These are phyloP conservation scores for Neogobius melanostomus DNA, from an alignment of 2,113 vertebrate genomes.

Conservation along the genomic window DNA sequence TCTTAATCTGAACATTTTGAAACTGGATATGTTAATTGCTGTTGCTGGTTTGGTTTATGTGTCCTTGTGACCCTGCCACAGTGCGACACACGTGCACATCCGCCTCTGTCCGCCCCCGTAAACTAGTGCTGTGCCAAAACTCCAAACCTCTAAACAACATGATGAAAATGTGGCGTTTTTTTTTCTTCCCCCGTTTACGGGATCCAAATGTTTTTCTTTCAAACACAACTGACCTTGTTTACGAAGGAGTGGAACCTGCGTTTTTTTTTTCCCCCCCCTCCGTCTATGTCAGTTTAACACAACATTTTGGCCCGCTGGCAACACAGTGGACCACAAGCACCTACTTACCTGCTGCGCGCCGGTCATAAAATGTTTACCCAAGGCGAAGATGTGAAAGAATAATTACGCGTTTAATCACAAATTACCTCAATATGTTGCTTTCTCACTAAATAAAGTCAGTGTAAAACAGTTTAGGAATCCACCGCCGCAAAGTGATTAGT, in stretches of 20 bases:
- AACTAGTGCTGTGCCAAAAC: slow-evolving; percentile 36
- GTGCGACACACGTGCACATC: slow-evolving; percentile 48
- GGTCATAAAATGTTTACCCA: slow-evolving; percentile 44
- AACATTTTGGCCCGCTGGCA: slow-evolving; percentile 39
- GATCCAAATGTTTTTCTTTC: slow-evolving; percentile 57
- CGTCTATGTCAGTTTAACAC: slow-evolving; percentile 49
- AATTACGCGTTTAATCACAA: slow-evolving; percentile 25
- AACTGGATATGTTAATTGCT: background rate
- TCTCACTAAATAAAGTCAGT: slow-evolving; percentile 5
- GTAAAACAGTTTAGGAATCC: background rate
- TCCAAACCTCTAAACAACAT: slow-evolving; percentile 37
- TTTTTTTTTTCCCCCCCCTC: slow-evolving; percentile 22
- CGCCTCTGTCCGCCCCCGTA: slow-evolving; percentile 24
- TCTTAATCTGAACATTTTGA: background rate
- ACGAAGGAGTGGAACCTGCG: slow-evolving; percentile 36
- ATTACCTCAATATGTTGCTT: slow-evolving; percentile 10
- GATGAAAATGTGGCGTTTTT: slow-evolving; percentile 34
- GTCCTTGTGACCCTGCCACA: slow-evolving; percentile 43
- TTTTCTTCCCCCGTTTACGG: slow-evolving; percentile 53
- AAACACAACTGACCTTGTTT: slow-evolving; percentile 61
- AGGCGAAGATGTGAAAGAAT: slow-evolving; percentile 31
- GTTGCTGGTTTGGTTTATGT: background rate
- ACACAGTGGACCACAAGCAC: slow-evolving; percentile 35
- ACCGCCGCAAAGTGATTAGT: slow-evolving; percentile 3
- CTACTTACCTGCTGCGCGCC: slow-evolving; percentile 47